Base-by-base conservation (phyloP, 2,113 vertebrate species). In the Ondatra zibethicus region DNA sequence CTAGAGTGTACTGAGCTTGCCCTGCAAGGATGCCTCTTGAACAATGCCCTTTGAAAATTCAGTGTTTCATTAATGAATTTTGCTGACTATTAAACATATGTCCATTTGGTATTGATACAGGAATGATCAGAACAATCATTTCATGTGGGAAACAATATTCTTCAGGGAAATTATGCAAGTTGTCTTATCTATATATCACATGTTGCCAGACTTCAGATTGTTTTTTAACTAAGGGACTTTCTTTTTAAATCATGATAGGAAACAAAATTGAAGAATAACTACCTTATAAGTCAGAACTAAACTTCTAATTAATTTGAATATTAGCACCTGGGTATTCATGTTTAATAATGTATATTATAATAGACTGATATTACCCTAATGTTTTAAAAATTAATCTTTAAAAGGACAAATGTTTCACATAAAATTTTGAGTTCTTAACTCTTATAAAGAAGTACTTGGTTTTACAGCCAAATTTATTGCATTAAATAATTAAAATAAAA, bases 251-350 rank as follows among this genome's bases (percentile, higher is more conserved):
- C 29, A 80, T 52, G 78, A 66, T 25, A 9, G 7, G 55, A 96
- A 94, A 72, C 27, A 90, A 89, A 96, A 93, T 80, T 80, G 93
- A 88, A 92, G 82, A 93, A 90, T 88, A 84, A 21, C 3, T 95
- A 9, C 7, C 70, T 81, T 66, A 36, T 82, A 58, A 80, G 1
- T 86, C 55, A 73, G 9, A 87, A 89, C 33, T 61, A 58, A 94
- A 82, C 3, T 65, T 85, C 58, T 1, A 80, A 93, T 81, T 89
- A 9, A 92, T 47, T 89, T 91, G 63, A n/a, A 55, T 61, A 68
- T 90, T n/a, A 94, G 63, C 61, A 21, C 73, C 4, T 29, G 55
- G 93, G 1, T 23, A 36, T 29, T 16, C n/a, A 87, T 65, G 2
- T 70, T 33, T 88, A 87, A 50, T 55, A 84, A 93, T 39, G 1